These are phyloP conservation scores for Rhynchotus rufescens DNA, from an alignment of 2,797 vertebrate species.

Conservation along the genomic window DNA sequence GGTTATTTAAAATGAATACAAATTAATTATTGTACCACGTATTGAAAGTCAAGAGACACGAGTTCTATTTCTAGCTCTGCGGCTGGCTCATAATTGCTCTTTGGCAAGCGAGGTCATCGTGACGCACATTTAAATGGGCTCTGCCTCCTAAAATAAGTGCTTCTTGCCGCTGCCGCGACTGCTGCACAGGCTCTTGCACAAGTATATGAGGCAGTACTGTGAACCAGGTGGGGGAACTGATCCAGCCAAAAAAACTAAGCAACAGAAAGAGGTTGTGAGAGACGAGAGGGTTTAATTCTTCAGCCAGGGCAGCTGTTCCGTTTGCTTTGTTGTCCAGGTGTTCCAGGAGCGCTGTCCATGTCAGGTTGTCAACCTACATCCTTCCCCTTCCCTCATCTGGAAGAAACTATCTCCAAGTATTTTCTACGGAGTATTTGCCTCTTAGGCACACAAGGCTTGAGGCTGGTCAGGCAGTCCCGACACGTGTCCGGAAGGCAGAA, in stretches of 20 bases:
- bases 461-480: background rate
- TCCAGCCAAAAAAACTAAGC: background rate
- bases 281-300: background rate
- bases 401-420: background rate
- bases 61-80: constrained; percentile 41
- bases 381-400: background rate
- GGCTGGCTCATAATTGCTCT: constrained; percentile 38
- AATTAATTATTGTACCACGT: constrained; percentile 9
- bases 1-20: constrained; percentile 1
- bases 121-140: background rate
- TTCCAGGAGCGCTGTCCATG: background rate
- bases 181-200: background rate
- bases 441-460: background rate
- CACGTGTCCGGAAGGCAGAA: background rate
- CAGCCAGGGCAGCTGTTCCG: background rate
- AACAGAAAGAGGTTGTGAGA: background rate
- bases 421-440: background rate
- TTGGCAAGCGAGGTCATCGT: background rate
- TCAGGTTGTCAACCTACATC: background rate
- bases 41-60: constrained; percentile 24
- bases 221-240: background rate
- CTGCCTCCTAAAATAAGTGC: background rate
- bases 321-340: background rate
- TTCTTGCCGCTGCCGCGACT: background rate
- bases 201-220: background rate